Percentiles rank a stretch among this genome's conserved stretches.
Evolutionary conservation across 2,888 invertebrate species (phyloP).

Genomic region (Cerastis rubricosa): DNA sequence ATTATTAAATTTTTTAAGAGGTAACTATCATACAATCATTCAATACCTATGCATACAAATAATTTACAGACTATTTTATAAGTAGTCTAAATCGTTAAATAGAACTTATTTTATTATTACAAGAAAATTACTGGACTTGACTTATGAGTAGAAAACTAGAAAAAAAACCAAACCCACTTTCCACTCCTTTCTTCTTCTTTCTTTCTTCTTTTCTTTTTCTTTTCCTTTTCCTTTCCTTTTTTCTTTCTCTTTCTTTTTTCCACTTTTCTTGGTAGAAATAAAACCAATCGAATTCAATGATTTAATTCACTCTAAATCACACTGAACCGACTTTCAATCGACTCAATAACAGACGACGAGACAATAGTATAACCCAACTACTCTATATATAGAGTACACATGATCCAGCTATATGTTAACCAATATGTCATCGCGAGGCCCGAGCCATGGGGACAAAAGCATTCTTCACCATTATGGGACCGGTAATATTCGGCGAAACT

Average conservation of each 20-base stretch:
- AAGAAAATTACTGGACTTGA: neutral
- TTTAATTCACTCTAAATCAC: neutral
- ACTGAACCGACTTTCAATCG: slow-evolving; percentile 7
- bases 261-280: no score
- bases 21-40: neutral
- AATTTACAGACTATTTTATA: neutral
- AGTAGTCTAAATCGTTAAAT: neutral
- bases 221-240: no score
- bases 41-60: neutral
- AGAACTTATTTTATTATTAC: neutral
- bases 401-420: slow-evolving; percentile 75
- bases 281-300: neutral
- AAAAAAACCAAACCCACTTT: no score
- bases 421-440: slow-evolving; percentile 82
- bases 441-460: slow-evolving; percentile 78
- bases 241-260: no score
- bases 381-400: slow-evolving; percentile 61
- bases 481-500: slow-evolving; percentile 81
- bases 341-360: neutral
- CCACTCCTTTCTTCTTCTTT: no score
- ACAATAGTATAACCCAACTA: slow-evolving; percentile 63
- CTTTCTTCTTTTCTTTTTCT: no score
- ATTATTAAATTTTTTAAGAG: neutral
- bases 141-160: neutral
- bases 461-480: slow-evolving; percentile 81